Conservation (phyloP, 2,797 vertebrate species). For the Muraenolepis orangiensis region DNA sequence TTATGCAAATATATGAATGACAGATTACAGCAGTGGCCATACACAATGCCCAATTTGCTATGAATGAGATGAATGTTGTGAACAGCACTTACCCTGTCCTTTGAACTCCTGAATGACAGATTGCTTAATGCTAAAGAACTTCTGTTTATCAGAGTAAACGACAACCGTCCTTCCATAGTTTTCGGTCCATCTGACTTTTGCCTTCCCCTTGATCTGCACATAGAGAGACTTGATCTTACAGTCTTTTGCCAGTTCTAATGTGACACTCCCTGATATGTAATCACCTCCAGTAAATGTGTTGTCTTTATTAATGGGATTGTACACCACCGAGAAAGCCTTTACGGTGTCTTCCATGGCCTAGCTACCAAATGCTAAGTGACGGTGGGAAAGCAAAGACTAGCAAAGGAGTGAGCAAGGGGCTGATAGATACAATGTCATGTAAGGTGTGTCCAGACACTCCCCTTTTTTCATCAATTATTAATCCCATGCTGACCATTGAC, state of each 20-base stretch:
- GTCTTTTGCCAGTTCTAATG: conserved; percentile 48
- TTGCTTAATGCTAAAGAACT: conserved; percentile 60
- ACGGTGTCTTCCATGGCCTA: conserved; percentile 43
- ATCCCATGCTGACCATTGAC: not conserved
- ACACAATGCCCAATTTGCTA: not conserved
- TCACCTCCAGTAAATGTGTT: conserved; percentile 56
- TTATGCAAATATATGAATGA: no score
- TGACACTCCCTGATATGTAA: conserved; percentile 49
- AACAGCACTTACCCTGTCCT: conserved; percentile 28
- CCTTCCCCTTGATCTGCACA: conserved; percentile 68
- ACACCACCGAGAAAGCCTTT: conserved; percentile 53
- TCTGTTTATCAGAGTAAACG: conserved; percentile 44
- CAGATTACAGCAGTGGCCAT: not conserved
- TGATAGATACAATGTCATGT: not conserved
- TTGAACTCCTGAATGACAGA: conserved; percentile 32
- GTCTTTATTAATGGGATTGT: conserved; percentile 45
- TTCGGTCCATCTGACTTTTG: conserved; percentile 46
- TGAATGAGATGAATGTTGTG: not conserved
- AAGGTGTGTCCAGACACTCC: not conserved
- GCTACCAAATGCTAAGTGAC: not conserved
- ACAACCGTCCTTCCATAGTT: not conserved
- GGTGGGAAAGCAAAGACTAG: not conserved
- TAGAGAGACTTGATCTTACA: conserved; percentile 45
- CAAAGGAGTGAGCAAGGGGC: not conserved
- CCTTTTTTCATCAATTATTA: not conserved